Evolutionary conservation across 2,797 vertebrate genomes (phyloP).

Genomic region (Gila robusta): DNA sequence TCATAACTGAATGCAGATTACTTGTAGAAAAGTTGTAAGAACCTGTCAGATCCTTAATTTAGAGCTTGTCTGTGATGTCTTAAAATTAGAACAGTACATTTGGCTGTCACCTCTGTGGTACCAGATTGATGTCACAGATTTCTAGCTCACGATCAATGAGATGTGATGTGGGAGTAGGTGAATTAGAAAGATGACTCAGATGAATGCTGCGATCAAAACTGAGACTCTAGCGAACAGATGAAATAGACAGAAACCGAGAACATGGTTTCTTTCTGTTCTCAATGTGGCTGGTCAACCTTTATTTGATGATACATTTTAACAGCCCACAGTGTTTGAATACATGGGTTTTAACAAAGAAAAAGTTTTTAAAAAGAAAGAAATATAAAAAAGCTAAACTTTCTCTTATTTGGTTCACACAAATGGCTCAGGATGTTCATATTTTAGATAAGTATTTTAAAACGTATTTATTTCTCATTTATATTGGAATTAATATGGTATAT

Average conservation of each 20-base stretch:
- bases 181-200: constrained; percentile 60
- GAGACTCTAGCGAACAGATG: constrained; percentile 34
- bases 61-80: constrained; percentile 24
- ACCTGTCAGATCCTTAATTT: constrained; percentile 30
- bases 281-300: constrained; percentile 8
- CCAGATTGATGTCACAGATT: constrained; percentile 49
- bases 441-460: not conserved
- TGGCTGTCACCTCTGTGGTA: constrained; percentile 49
- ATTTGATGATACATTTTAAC: constrained; percentile 7
- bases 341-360: not conserved
- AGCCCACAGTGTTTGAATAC: not conserved
- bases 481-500: not conserved
- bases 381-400: not conserved
- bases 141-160: constrained; percentile 45
- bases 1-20: constrained; percentile 6
- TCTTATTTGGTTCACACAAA: constrained; percentile 15
- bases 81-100: constrained; percentile 45
- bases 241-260: constrained; percentile 45
- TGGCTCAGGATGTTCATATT: not conserved
- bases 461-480: not conserved
- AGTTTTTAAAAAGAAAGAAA: constrained; percentile 1
- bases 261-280: constrained; percentile 48
- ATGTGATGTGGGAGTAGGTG: constrained; percentile 39
- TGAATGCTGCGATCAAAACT: constrained; percentile 40
- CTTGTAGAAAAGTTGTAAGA: constrained; percentile 14